Percentiles rank a stretch among this genome's conserved stretches.
These are phyloP conservation scores for Mesitornis unicolor DNA, from an alignment of 2,113 vertebrate genomes.

Conservation along the genomic window DNA sequence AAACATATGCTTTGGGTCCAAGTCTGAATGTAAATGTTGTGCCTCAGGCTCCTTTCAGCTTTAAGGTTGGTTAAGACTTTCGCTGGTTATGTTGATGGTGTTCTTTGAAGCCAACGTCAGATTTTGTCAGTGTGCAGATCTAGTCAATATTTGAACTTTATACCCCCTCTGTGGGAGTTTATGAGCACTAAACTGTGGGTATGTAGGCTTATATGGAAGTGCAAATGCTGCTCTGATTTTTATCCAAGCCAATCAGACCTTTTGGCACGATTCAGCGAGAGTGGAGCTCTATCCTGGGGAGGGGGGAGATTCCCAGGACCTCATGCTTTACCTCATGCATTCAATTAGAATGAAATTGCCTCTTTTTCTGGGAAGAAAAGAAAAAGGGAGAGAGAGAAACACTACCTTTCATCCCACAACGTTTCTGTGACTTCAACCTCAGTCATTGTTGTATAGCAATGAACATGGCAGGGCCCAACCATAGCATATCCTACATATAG, in stretches of 20 bases:
- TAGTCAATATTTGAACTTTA: slow-evolving; percentile 56
- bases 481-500: not conserved
- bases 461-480: not conserved
- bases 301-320: not conserved
- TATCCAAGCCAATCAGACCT: slow-evolving; percentile 31
- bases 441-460: not conserved
- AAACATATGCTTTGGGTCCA: not conserved
- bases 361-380: not conserved
- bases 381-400: not conserved
- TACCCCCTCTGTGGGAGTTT: slow-evolving; percentile 41
- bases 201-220: slow-evolving; percentile 60
- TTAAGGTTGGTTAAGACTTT: slow-evolving; percentile 21
- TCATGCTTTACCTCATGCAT: slow-evolving; percentile 18
- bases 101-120: not conserved
- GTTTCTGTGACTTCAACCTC: not conserved
- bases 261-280: not conserved
- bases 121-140: slow-evolving; percentile 46
- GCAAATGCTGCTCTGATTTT: slow-evolving; percentile 34
- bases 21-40: slow-evolving; percentile 15
- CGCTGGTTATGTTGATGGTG: not conserved
- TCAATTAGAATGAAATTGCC: slow-evolving; percentile 14
- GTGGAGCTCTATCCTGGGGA: not conserved
- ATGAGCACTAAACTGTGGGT: slow-evolving; percentile 19
- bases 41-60: not conserved
- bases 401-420: not conserved